Evolutionary conservation across 2,797 vertebrate genomes (phyloP).

Genomic region (Neopelma chrysocephalum): DNA sequence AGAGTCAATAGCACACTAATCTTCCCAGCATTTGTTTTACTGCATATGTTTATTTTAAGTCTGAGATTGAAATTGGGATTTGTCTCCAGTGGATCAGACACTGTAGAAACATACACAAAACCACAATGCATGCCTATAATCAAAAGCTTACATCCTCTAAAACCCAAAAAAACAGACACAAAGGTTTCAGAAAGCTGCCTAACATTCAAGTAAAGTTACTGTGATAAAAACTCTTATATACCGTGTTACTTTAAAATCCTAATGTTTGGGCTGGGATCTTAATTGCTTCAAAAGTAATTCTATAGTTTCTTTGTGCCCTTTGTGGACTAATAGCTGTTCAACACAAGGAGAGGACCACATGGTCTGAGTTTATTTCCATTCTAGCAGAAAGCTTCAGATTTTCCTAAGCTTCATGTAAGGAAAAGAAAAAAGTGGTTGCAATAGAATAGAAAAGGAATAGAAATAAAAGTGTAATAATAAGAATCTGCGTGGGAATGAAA

Average conservation of each 20-base stretch:
- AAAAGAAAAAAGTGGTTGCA: background rate
- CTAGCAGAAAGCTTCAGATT: background rate
- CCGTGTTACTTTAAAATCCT: background rate
- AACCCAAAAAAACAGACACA: fast-evolving
- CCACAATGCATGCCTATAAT: background rate
- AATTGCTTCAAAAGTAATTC: background rate
- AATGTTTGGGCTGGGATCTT: background rate
- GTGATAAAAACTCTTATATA: background rate
- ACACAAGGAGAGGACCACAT: background rate
- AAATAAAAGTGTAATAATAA: background rate
- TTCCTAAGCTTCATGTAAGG: background rate
- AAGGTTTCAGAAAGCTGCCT: background rate
- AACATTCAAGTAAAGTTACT: background rate
- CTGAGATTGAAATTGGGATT: background rate
- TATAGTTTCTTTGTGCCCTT: background rate
- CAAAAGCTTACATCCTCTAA: background rate
- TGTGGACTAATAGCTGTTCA: background rate
- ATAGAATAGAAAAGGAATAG: background rate
- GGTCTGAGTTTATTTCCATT: background rate
- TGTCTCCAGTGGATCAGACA: background rate
- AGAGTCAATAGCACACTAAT: constrained; percentile 32
- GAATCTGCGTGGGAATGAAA: background rate
- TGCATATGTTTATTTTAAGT: background rate
- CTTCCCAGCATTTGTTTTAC: background rate
- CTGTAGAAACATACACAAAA: background rate